A percentile compares a stretch with the other conserved stretches of the same genome.
Conservation (phyloP, 2,797 vertebrate species). For the Peromyscus attwateri region DNA sequence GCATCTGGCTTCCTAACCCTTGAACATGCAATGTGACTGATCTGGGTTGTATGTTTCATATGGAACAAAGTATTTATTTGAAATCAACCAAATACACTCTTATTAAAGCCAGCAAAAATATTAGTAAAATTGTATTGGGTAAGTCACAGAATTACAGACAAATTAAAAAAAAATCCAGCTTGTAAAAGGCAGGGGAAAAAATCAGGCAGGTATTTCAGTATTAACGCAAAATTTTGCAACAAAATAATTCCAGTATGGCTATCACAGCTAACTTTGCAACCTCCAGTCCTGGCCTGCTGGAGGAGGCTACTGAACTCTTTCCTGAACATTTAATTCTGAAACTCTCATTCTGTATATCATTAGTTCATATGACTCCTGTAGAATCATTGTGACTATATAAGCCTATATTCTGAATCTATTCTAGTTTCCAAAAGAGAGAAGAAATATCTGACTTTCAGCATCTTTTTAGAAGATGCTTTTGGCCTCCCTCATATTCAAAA, state of each 20-base stretch:
- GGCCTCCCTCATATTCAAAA: background rate
- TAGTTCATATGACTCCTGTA: background rate
- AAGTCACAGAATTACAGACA: background rate
- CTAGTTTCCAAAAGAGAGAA: background rate
- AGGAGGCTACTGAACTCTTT: background rate
- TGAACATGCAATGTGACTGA: background rate
- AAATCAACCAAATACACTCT: background rate
- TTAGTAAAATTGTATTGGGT: background rate
- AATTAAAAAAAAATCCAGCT: background rate
- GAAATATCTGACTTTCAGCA: constrained; percentile 1
- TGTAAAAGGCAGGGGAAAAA: background rate
- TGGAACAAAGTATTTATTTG: background rate
- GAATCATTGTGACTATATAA: background rate
- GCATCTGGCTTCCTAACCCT: background rate
- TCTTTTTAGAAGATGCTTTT: background rate
- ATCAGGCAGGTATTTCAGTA: background rate
- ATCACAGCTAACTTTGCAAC: background rate
- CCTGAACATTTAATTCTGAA: background rate
- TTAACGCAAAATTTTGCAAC: background rate
- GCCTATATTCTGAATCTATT: background rate
- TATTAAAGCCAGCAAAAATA: background rate
- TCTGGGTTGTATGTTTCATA: background rate
- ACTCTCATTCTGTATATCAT: background rate
- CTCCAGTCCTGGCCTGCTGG: background rate
- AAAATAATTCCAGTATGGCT: background rate